phyloP scores from a whole-genome alignment of 30 jellyfish, hydroid and myxozoan genomes.

The Mastigias papua region DNA sequence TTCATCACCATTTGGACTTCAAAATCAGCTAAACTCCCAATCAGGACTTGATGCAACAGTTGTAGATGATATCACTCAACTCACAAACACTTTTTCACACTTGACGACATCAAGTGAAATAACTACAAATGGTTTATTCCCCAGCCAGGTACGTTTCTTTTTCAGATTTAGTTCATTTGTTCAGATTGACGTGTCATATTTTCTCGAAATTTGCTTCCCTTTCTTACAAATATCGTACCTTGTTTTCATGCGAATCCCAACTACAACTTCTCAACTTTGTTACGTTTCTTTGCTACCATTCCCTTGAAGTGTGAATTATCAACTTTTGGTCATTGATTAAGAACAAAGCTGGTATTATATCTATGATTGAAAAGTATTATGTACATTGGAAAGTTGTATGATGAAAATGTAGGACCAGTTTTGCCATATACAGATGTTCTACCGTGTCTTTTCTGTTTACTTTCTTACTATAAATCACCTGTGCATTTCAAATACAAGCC shows the following conservation, averaged over 20 bases:
- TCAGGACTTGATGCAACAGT: constrained; percentile 90
- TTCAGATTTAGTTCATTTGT: background rate
- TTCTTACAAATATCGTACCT: too few species aligned
- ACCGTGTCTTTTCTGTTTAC: constrained; percentile 2
- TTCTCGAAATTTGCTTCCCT: too few species aligned
- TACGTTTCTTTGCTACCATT: background rate
- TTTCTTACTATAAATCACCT: constrained; percentile 2
- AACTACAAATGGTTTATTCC: constrained; percentile 80
- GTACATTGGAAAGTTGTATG: too few species aligned
- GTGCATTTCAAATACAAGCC: background rate
- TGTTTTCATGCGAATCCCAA: background rate
- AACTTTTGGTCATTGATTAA: background rate
- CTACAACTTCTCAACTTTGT: too few species aligned
- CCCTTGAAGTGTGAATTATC: background rate
- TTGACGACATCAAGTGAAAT: constrained; percentile 88
- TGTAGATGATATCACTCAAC: constrained; percentile 94
- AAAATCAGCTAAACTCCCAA: constrained; percentile 62
- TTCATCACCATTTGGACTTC: constrained; percentile 63
- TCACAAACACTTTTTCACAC: constrained; percentile 92
- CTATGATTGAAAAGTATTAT: too few species aligned
- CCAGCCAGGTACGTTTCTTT: constrained; percentile 79
- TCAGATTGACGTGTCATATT: background rate
- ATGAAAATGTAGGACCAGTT: background rate
- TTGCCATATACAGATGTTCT: background rate
- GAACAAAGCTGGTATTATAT: too few species aligned